Percentiles rank a stretch among this genome's conserved stretches.
These are phyloP conservation scores for Volucella inflata DNA, from an alignment of 2,888 invertebrate species.

Conservation along the genomic window DNA sequence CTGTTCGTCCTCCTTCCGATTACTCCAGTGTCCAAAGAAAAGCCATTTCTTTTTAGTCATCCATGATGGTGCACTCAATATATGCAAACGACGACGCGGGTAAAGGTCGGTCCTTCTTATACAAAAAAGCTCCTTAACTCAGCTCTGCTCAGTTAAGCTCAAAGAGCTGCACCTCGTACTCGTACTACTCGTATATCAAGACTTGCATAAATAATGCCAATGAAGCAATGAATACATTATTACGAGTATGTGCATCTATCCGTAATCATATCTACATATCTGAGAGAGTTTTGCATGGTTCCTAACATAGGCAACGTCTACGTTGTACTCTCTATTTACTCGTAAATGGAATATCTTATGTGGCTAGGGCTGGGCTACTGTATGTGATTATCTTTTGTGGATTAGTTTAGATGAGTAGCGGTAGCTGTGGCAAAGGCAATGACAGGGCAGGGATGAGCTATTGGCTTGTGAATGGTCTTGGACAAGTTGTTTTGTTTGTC, in stretches of 20 bases:
- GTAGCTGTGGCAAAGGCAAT: slow-evolving; percentile 18
- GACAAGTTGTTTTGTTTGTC: background rate
- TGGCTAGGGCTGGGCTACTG: slow-evolving; percentile 4
- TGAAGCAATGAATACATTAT: slow-evolving; percentile 72
- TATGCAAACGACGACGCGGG: slow-evolving; percentile 41
- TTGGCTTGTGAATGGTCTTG: background rate
- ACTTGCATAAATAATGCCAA: slow-evolving; percentile 68
- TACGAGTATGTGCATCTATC: slow-evolving; percentile 55
- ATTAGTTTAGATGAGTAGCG: slow-evolving; percentile 1
- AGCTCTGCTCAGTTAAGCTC: slow-evolving; percentile 27
- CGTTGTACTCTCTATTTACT: background rate
- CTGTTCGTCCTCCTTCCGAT: slow-evolving; percentile 21
- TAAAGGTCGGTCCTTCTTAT: too few species aligned
- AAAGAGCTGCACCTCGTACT: slow-evolving; percentile 38
- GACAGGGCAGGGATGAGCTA: background rate
- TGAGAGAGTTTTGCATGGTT: too few species aligned
- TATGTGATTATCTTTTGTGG: slow-evolving; percentile 53
- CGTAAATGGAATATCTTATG: slow-evolving; percentile 42
- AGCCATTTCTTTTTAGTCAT: slow-evolving; percentile 46
- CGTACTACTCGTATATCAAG: background rate
- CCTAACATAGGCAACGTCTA: too few species aligned
- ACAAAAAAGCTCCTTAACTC: slow-evolving; percentile 16
- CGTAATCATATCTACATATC: slow-evolving; percentile 16
- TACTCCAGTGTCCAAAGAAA: slow-evolving; percentile 28
- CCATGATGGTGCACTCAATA: background rate